Conservation (phyloP, 2,888 invertebrate genomes). For the Tillus elongatus region DNA sequence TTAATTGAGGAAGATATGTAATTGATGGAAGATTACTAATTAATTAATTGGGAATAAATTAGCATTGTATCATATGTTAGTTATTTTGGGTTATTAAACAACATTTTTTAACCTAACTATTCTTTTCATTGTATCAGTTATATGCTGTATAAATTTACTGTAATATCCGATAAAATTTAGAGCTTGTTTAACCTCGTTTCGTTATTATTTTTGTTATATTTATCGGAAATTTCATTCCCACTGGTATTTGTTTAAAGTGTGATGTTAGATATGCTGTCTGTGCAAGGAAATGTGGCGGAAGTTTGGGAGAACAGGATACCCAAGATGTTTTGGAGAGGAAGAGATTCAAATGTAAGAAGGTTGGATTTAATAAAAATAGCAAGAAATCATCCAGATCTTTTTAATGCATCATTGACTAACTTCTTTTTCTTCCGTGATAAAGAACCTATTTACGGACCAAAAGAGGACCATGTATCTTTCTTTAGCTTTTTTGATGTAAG, state of each 20-base stretch:
- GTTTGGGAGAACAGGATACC: constrained; percentile 66
- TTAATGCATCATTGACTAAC: constrained; percentile 88
- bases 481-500: constrained; percentile 90
- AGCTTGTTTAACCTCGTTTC: too few relatives aligned
- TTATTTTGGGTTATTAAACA: too few relatives aligned
- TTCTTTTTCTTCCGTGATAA: constrained; percentile 91
- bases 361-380: constrained; percentile 74
- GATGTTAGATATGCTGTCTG: constrained; percentile 80
- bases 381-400: constrained; percentile 61
- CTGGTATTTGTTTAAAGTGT: too few relatives aligned
- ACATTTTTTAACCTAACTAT: too few relatives aligned
- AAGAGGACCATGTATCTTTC: constrained; percentile 75
- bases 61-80: too few relatives aligned
- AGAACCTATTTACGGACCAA: constrained; percentile 77
- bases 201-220: constrained; percentile 10
- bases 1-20: too few relatives aligned
- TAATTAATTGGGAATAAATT: too few relatives aligned
- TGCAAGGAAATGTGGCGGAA: constrained; percentile 66
- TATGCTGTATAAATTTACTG: too few relatives aligned
- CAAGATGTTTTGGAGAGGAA: constrained; percentile 83
- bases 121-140: too few relatives aligned
- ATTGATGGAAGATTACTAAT: too few relatives aligned
- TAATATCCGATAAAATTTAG: too few relatives aligned
- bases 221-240: too few relatives aligned
- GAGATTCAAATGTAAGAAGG: constrained; percentile 81